phyloP scores from a whole-genome alignment of 2,113 vertebrate species.

The Dipodomys merriami region DNA sequence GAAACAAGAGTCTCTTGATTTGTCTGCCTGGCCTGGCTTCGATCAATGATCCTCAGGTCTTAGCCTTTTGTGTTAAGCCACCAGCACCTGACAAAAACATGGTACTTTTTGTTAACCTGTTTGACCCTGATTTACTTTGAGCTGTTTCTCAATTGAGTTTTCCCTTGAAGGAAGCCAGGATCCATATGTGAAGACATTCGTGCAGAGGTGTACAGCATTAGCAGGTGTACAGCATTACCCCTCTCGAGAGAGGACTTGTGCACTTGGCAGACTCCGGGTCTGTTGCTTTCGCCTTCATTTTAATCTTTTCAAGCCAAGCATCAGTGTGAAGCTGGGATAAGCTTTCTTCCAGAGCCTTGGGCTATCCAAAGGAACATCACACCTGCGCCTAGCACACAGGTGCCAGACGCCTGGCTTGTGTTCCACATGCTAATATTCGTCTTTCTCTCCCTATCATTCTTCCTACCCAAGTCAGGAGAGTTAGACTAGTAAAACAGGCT shows the following conservation, averaged over 20 bases:
- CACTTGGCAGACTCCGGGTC: neutral
- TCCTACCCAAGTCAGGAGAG: neutral
- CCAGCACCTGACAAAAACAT: neutral
- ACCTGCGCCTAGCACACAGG: neutral
- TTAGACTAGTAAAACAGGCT: neutral
- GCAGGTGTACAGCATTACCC: constrained; percentile 31
- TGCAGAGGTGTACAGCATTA: constrained; percentile 44
- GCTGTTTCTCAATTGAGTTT: constrained; percentile 6
- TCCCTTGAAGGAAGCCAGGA: neutral
- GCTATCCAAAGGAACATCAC: neutral
- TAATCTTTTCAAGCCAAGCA: neutral
- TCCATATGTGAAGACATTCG: neutral
- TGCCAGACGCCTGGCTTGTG: neutral
- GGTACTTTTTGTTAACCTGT: neutral
- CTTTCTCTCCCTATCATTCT: neutral
- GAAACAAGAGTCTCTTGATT: too few species aligned
- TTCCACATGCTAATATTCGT: neutral
- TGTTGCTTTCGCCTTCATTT: neutral
- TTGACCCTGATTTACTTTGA: neutral
- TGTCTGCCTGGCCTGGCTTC: too few species aligned
- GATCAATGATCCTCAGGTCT: too few species aligned
- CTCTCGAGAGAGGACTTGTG: neutral
- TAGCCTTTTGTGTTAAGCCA: too few species aligned
- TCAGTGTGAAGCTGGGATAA: neutral
- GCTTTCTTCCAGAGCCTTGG: neutral